Percentiles rank a stretch among this genome's conserved stretches.
These are phyloP conservation scores for Sylvia atricapilla DNA, from an alignment of 2,113 vertebrate species.

Conservation along the genomic window DNA sequence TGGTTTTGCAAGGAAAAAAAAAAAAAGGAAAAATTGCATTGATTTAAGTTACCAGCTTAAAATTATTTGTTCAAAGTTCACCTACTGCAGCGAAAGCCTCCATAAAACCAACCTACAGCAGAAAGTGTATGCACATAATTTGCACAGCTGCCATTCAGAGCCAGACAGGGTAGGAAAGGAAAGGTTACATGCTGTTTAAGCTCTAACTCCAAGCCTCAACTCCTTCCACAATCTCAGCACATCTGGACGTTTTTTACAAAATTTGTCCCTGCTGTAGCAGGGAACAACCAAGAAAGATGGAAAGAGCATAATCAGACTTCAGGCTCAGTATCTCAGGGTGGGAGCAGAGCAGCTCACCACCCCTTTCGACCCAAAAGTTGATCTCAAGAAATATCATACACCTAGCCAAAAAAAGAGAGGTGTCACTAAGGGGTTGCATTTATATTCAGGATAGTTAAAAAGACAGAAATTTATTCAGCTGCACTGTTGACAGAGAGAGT, in stretches of 20 bases:
- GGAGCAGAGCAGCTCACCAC: background rate
- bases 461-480: background rate
- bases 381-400: background rate
- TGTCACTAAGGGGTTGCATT: background rate
- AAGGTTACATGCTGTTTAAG: background rate
- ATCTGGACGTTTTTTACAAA: constrained; percentile 17
- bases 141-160: background rate
- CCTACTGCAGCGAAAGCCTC: background rate
- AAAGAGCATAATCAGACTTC: background rate
- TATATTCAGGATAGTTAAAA: background rate
- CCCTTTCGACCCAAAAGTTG: background rate
- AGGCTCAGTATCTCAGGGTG: background rate
- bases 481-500: background rate
- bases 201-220: background rate
- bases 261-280: background rate
- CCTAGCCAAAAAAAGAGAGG: background rate
- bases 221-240: background rate
- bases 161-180: background rate
- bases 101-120: background rate
- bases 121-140: background rate
- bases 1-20: background rate
- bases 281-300: background rate
- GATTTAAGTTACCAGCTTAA: background rate
- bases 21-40: background rate
- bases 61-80: background rate